A percentile compares a stretch with the other conserved stretches of the same genome.
phyloP scores from a whole-genome alignment of 92 coral and sea anemone genomes.

The Siderastrea radians region DNA sequence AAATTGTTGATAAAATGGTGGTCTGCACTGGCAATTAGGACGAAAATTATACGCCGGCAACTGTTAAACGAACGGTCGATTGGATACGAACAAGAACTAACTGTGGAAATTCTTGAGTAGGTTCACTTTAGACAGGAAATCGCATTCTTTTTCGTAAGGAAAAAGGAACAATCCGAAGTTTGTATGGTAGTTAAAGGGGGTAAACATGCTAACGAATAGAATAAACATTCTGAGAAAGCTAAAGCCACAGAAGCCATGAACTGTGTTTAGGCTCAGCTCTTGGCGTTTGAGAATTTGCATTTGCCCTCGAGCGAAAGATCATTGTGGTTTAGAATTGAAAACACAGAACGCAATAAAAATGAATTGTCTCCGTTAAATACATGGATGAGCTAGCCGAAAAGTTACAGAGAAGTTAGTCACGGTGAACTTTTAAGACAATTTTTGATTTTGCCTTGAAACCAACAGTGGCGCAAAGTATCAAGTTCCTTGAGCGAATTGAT shows the following conservation, averaged over 20 bases:
- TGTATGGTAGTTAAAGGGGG: background rate
- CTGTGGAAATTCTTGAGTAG: background rate
- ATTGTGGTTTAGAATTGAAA: slow-evolving; percentile 35
- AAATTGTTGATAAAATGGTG: slow-evolving; percentile 9
- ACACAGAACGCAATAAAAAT: slow-evolving; percentile 33
- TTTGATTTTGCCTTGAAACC: too few species aligned
- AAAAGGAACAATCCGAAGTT: background rate
- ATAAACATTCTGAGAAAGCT: background rate
- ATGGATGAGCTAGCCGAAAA: slow-evolving; percentile 12
- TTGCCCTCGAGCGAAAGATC: slow-evolving; percentile 35
- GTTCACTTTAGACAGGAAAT: background rate
- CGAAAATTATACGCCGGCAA: slow-evolving; percentile 20
- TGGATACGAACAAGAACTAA: background rate
- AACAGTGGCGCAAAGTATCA: background rate
- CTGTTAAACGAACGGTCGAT: slow-evolving; percentile 17
- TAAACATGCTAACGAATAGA: background rate
- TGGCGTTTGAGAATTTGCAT: slow-evolving; percentile 41
- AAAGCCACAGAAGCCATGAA: background rate
- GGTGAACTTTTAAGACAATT: background rate
- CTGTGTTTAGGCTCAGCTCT: background rate
- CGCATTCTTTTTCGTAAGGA: background rate
- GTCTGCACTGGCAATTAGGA: slow-evolving; percentile 34
- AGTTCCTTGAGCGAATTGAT: background rate
- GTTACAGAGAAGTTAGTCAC: slow-evolving; percentile 1
- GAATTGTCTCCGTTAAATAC: slow-evolving; percentile 31